These are phyloP conservation scores for Tinea semifulvella DNA, from an alignment of 2,888 invertebrate species.

Conservation along the genomic window DNA sequence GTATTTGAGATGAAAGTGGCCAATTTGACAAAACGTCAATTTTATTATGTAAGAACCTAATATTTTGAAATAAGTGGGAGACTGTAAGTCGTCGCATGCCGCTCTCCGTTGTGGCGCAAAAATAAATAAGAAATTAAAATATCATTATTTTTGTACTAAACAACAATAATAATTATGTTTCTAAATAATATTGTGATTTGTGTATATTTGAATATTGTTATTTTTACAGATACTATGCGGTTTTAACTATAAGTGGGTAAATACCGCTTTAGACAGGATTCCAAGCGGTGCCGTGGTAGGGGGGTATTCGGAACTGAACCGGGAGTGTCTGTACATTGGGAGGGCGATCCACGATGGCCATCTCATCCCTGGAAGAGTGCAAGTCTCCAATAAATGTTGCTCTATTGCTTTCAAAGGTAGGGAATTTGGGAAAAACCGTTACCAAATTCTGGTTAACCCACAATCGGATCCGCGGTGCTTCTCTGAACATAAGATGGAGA, in stretches of 20 bases:
- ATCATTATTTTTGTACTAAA: too few relatives aligned
- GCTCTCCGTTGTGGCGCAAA: too few relatives aligned
- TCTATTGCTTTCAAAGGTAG: conserved; percentile 69
- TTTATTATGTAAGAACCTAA: too few relatives aligned
- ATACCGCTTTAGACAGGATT: conserved; percentile 62
- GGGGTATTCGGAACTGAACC: conserved; percentile 58
- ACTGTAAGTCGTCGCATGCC: too few relatives aligned
- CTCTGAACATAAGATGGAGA: background rate
- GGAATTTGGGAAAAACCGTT: conserved; percentile 26
- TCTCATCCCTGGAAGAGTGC: conserved; percentile 79
- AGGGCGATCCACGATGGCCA: conserved; percentile 75
- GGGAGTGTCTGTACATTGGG: conserved; percentile 68
- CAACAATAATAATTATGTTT: too few relatives aligned
- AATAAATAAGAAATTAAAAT: too few relatives aligned
- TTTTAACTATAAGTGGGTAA: conserved; percentile 58
- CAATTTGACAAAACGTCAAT: too few relatives aligned
- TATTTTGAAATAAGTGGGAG: too few relatives aligned
- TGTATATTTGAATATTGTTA: too few relatives aligned
- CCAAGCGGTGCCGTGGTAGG: conserved; percentile 75
- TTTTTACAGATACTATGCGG: conserved; percentile 41
- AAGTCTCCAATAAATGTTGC: conserved; percentile 73
- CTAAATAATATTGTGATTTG: too few relatives aligned
- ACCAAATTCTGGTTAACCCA: background rate
- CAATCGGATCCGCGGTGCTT: conserved; percentile 1
- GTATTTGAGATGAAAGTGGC: too few relatives aligned